Percentiles rank a stretch among this genome's conserved stretches.
Conservation (phyloP, 2,888 invertebrate genomes). For the Argyresthia albistria region DNA sequence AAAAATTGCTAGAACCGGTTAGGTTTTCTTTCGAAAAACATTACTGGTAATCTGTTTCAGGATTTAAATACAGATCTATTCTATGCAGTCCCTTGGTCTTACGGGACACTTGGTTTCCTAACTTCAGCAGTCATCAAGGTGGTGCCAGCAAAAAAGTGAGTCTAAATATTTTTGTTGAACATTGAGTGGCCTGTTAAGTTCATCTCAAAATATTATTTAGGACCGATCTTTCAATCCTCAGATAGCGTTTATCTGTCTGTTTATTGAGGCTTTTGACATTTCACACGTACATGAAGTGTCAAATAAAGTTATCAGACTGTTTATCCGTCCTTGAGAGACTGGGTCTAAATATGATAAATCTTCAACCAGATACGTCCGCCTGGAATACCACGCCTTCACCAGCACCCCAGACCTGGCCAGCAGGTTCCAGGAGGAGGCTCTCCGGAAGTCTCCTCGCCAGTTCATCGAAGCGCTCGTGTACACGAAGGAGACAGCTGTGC, state of each 20-base stretch:
- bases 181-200: too few species aligned
- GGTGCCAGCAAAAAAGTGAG: slow-evolving; percentile 78
- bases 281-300: too few species aligned
- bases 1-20: too few species aligned
- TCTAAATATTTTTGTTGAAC: too few species aligned
- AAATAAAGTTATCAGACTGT: too few species aligned
- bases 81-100: slow-evolving; percentile 87
- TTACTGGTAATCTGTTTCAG: slow-evolving; percentile 36
- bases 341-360: too few species aligned
- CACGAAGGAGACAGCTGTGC: slow-evolving; percentile 75
- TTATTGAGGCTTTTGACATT: too few species aligned
- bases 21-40: too few species aligned
- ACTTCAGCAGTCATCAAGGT: slow-evolving; percentile 83
- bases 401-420: slow-evolving; percentile 62
- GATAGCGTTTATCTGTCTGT: too few species aligned
- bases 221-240: too few species aligned
- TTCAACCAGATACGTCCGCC: slow-evolving; percentile 68
- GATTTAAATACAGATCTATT: slow-evolving; percentile 81
- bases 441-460: slow-evolving; percentile 68
- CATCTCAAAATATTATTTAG: too few species aligned
- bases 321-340: too few species aligned
- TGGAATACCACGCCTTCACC: slow-evolving; percentile 77
- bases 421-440: slow-evolving; percentile 63
- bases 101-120: slow-evolving; percentile 87
- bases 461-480: slow-evolving; percentile 85